Base-by-base conservation (phyloP, 2,113 vertebrate species). In the Ginglymostoma cirratum region DNA sequence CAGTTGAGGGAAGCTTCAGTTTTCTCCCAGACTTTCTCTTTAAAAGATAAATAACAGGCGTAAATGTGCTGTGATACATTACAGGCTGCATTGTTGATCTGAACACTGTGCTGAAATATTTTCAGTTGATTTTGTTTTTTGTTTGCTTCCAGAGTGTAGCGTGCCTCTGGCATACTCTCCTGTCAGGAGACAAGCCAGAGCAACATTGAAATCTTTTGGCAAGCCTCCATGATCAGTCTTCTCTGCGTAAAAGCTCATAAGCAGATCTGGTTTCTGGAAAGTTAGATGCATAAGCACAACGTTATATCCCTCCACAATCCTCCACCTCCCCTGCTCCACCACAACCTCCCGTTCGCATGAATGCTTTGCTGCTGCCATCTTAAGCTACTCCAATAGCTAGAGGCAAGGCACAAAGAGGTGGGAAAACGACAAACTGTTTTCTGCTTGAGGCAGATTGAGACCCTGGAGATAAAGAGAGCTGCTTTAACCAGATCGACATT, bases 151-250 rank as follows among this genome's bases (percentile, higher is more conserved):
- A 92, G 87, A 92, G 52, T 19, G 30, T n/a, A 55, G 52, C n/a
- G 55, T 61, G 87, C 87, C 87, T n/a, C 61, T 92, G 87, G 87
- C 87, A 67, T 38, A 38, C 89, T 66, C 17, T 67, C 19, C 61
- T 93, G 89, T 93, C 61, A 38, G 61, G 89, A 93, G 89, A 42
- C 89, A 8, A 67, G 61, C 21, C 89, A 93, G 89, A 38, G 61
- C 34, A 34, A 67, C 89, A 38, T 93, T 93, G 89, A 93, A 93
- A 61, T 66, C 89, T 93, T 93, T 93, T 93, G 89, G 89, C 89
- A n/a, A 23, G 61, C 38, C 89, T 93, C 89, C 61, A 93, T 93
- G 67, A 93, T 66, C 5, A 93, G 89, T 66, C 5, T 38, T 67
- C 89, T 66, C 38, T 93, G 65, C 61, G 61, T 67, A 93, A 93